Base-by-base conservation (phyloP, 2,888 invertebrate genomes). In the Limnephilus marmoratus region DNA sequence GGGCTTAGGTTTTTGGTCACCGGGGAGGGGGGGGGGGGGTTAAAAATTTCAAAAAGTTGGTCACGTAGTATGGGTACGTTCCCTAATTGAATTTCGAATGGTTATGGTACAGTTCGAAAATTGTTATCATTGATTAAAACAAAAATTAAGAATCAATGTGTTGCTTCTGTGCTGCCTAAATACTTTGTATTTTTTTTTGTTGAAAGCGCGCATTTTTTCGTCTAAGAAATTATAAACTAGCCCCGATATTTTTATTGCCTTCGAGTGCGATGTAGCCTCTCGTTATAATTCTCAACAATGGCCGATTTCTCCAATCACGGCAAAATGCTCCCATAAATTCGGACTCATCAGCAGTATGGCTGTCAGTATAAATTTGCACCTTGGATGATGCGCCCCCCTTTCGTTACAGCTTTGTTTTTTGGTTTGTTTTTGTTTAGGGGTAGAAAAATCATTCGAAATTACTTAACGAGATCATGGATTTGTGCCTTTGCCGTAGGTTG, bases 361-460 rank as follows among this genome's bases (percentile, higher is more conserved):
- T 98, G 98, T 98, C 98, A 99, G 98, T 99, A 99, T 99, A 99
- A 98, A 99, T 98, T 98, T 98, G 98, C 98, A 97, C 97, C 97
- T 97, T 97, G 97, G 96, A 97, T 97, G 97, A 98, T 98, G 98
- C 97, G 97, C 97, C 97, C 97, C 98, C 98, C 91, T 98, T 97
- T 97, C 97, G 97, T 97, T 97, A 96, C 95, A 96, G 96, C 96
- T 96, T 95, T 95, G 96, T 96, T 96, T 96, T 96, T 96, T 96
- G 82, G 85, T 92, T 93, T 93, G 92, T 93, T 93, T 92, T 91
- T 89, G 92, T 92, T 90, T 90, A 91, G 90, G 90, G 92, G 81
- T 92, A 85, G 53, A 68, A 83, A 85, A 91, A 92, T 49, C 12
- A 45, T 29, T 31, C 53, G 96, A 95, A 95, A 95, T 96, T 94